These are phyloP conservation scores for Pipa parva DNA, from an alignment of 2,113 vertebrate species.

Conservation along the genomic window DNA sequence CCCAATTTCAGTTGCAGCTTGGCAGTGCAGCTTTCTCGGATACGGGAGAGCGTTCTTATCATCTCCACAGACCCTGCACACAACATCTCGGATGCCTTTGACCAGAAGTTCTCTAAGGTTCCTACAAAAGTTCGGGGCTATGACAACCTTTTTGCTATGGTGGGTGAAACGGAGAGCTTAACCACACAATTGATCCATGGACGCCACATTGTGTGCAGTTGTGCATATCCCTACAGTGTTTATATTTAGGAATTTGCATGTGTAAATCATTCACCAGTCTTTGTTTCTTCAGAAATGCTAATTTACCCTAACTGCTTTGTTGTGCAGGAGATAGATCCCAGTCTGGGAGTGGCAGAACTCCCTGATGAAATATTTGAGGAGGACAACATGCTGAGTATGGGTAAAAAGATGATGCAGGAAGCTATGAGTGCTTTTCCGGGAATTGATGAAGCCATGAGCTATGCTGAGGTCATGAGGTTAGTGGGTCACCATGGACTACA, in stretches of 20 bases:
- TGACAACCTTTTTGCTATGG: constrained; percentile 95
- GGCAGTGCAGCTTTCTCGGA: constrained; percentile 86
- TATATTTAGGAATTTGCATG: no score
- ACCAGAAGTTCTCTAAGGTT: constrained; percentile 96
- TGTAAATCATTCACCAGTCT: no score
- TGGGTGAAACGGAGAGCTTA: constrained; percentile 54
- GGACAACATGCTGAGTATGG: constrained; percentile 95
- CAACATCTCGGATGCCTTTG: constrained; percentile 94
- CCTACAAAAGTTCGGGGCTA: constrained; percentile 94
- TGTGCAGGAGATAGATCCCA: constrained; percentile 88
- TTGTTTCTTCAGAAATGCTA: no score
- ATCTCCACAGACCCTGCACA: constrained; percentile 95
- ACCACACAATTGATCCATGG: no score
- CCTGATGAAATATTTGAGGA: constrained; percentile 95
- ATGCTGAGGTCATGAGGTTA: constrained; percentile 93
- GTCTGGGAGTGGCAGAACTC: constrained; percentile 86
- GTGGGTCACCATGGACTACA: background rate
- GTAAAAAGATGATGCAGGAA: constrained; percentile 98
- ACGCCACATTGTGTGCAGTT: no score
- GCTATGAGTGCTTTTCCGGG: constrained; percentile 95
- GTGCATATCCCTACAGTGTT: no score
- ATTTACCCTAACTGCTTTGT: background rate
- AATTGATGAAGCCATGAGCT: constrained; percentile 94
- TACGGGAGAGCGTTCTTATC: constrained; percentile 94
- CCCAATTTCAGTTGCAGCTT: constrained; percentile 76